Evolutionary conservation across 2,797 vertebrate genomes (phyloP), one percentile per base, ranked within the genome.

Genomic region (Threskiornis aethiopicus): DNA sequence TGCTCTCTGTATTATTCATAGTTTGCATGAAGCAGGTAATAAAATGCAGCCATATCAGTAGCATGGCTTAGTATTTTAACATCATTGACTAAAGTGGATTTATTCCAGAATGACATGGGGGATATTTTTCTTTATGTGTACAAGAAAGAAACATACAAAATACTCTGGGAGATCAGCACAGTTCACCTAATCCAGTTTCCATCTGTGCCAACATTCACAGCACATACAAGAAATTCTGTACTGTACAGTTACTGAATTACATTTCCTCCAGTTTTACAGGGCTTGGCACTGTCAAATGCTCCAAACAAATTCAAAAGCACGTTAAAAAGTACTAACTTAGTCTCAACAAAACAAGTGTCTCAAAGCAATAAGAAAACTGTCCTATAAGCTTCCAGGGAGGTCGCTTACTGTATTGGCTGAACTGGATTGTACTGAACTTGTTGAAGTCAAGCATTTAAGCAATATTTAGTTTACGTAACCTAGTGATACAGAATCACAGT

Each of bases 391-490:
- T 84, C 33, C 72, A 86, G 61, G 58, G n/a, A 61, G 54, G 57
- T 83, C 41, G 2, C 42, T 94, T 79, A 87, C 88, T 52, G 25
- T 49, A 83, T 76, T 84, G 82, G 67, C 70, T 61, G 61, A 55
- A 69, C 39, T 49, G 22, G 41, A 39, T 49, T 82, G 39, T 52
- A 81, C 15, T 62, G 33, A 89, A 82, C 52, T 66, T 87, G n/a
- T 47, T 88, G 62, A 96, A 93, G 81, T 72, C 70, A 89, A 80
- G 65, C 29, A 88, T 86, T 93, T 78, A 77, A 94, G 49, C 31
- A 87, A 80, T 86, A 95, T 76, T 94, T 91, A 87, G 31, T 73
- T 94, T 86, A 89, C 3, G 22, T 88, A 95, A 96, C 41, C 65
- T 78, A 78, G 72, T 89, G 81, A 93, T 65, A 94, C 26, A 89